Evolutionary conservation across 2,888 invertebrate genomes (phyloP).

Genomic region (Parnassius orleans): DNA sequence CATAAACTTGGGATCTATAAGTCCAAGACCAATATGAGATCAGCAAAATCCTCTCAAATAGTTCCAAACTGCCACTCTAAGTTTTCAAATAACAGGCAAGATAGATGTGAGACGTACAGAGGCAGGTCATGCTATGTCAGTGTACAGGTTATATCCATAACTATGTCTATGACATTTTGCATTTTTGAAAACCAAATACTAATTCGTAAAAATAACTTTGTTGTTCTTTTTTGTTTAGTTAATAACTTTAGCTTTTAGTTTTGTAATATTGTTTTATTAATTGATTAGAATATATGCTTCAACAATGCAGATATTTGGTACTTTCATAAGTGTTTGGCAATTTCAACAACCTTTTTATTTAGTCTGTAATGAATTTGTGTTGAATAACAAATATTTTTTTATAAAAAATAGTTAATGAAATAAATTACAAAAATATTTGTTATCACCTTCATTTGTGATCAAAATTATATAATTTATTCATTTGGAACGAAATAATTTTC

Average conservation of each 20-base stretch:
- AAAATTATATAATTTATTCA: too few species aligned
- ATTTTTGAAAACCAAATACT: slow-evolving; percentile 64
- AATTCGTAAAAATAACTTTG: slow-evolving; percentile 56
- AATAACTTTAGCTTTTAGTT: slow-evolving; percentile 41
- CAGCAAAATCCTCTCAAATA: too few species aligned
- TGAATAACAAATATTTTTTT: slow-evolving; percentile 3
- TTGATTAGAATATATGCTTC: slow-evolving; percentile 30
- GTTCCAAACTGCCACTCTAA: too few species aligned
- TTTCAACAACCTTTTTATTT: neutral
- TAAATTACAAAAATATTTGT: neutral
- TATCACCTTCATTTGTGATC: too few species aligned
- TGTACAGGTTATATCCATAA: neutral
- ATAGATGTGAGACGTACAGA: slow-evolving; percentile 4
- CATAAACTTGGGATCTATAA: too few species aligned
- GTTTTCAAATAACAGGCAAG: neutral
- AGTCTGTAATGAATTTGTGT: neutral
- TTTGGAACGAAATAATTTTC: too few species aligned
- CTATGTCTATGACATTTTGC: slow-evolving; percentile 7
- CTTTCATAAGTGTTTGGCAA: too few species aligned
- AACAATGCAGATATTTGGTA: neutral
- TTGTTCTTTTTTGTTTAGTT: slow-evolving; percentile 44
- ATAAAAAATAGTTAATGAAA: neutral
- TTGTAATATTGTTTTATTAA: slow-evolving; percentile 32
- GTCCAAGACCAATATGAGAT: too few species aligned
- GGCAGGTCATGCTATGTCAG: neutral